These are phyloP conservation scores for Riparia riparia DNA, from an alignment of 2,113 vertebrate genomes.

Conservation along the genomic window DNA sequence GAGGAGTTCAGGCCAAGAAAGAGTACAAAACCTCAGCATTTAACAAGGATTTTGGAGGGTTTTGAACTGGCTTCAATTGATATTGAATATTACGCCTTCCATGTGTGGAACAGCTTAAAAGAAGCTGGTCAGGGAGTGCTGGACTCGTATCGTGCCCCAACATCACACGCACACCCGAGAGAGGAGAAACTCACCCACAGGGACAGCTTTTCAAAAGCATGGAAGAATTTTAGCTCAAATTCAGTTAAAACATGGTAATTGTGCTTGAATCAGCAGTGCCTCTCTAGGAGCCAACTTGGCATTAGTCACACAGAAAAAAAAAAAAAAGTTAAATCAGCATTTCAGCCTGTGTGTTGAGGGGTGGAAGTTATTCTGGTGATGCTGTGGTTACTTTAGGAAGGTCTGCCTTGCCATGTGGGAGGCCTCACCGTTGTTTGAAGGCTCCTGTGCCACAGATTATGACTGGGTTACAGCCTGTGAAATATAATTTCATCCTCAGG, in stretches of 20 bases:
- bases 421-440: background rate
- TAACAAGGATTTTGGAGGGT: background rate
- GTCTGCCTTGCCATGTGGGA: background rate
- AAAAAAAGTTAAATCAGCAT: background rate
- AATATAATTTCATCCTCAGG: background rate
- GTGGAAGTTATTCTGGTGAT: background rate
- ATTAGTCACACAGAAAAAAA: background rate
- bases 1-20: background rate
- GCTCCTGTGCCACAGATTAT: background rate
- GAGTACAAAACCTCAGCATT: fast-evolving
- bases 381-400: background rate
- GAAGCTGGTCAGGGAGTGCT: background rate
- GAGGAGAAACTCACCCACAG: background rate
- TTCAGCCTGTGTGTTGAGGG: background rate
- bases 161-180: background rate
- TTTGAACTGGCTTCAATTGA: background rate
- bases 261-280: background rate
- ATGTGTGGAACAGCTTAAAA: background rate
- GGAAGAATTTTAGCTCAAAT: background rate
- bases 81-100: background rate
- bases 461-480: background rate
- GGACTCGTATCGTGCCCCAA: fast-evolving
- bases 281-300: background rate
- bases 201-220: background rate
- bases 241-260: background rate